Percentiles rank a stretch among this genome's conserved stretches.
Conservation (phyloP, 2,888 invertebrate species). For the Diaperis boleti region DNA sequence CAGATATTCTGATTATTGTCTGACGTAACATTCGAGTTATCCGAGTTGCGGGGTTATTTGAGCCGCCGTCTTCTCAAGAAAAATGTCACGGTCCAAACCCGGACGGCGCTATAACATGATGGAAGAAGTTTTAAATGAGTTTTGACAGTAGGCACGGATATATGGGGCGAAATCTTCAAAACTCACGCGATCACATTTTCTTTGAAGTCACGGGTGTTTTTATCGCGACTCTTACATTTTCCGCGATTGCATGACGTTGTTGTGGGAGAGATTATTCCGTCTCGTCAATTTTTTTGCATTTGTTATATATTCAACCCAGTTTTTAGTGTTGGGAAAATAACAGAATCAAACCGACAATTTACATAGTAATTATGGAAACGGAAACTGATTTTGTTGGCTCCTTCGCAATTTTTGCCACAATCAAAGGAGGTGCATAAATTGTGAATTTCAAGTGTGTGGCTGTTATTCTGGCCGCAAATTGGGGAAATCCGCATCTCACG, state of each 20-base stretch:
- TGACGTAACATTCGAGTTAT: conserved; percentile 1
- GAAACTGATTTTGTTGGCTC: no score
- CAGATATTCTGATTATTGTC: conserved; percentile 22
- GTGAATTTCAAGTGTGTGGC: not conserved
- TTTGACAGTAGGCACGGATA: conserved; percentile 7
- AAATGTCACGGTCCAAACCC: no score
- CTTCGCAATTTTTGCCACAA: no score
- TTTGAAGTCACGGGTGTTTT: conserved; percentile 2
- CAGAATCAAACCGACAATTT: not conserved
- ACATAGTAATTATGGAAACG: not conserved
- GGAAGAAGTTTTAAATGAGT: conserved; percentile 9
- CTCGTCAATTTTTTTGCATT: not conserved
- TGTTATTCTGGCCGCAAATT: not conserved
- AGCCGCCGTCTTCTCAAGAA: not conserved
- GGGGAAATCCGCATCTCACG: not conserved
- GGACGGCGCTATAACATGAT: conserved; percentile 12
- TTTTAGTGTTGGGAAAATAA: no score
- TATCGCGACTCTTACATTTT: not conserved
- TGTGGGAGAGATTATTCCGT: not conserved
- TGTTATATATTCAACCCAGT: no score
- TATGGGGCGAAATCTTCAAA: conserved; percentile 2
- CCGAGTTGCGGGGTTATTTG: not conserved
- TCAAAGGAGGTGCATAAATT: not conserved
- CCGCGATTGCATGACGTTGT: not conserved
- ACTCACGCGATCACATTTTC: conserved; percentile 4